Evolutionary conservation across 2,113 vertebrate genomes (phyloP).

Genomic region (Triplophysa tibetana): DNA sequence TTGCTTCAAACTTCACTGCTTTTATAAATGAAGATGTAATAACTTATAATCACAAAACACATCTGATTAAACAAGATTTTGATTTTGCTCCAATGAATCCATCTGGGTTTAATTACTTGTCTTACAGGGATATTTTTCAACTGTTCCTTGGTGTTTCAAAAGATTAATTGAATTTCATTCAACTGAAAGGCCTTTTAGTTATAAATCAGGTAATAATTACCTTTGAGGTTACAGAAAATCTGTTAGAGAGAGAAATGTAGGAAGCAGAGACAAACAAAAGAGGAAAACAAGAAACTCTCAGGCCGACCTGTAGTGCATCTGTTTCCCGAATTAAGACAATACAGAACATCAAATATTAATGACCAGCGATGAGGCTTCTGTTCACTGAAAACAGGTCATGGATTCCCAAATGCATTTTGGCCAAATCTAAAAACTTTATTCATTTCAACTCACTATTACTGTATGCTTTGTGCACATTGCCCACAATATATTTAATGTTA

Average conservation of each 20-base stretch:
- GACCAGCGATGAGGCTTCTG: background rate
- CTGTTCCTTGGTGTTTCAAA: background rate
- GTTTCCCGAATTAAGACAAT: conserved; percentile 13
- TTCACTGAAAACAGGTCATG: conserved; percentile 24
- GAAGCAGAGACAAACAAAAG: background rate
- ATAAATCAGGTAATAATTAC: conserved; percentile 34
- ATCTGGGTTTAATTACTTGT: conserved; percentile 20
- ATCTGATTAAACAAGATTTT: too few species aligned
- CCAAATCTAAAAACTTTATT: background rate
- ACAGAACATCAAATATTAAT: conserved; percentile 18
- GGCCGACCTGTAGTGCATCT: conserved; percentile 8
- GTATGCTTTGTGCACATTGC: background rate
- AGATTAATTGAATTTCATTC: conserved; percentile 13
- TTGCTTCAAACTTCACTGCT: too few species aligned
- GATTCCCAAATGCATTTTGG: background rate
- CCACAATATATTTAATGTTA: too few species aligned
- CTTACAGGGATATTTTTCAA: conserved; percentile 12
- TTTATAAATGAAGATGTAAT: too few species aligned
- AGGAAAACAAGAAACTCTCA: background rate
- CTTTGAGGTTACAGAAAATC: conserved; percentile 9
- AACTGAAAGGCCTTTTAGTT: background rate
- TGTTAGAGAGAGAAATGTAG: background rate
- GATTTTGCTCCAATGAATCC: background rate
- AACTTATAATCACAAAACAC: too few species aligned
- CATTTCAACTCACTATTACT: background rate